Conservation (phyloP, 2,888 invertebrate genomes). For the Pemphredon lugubris region DNA sequence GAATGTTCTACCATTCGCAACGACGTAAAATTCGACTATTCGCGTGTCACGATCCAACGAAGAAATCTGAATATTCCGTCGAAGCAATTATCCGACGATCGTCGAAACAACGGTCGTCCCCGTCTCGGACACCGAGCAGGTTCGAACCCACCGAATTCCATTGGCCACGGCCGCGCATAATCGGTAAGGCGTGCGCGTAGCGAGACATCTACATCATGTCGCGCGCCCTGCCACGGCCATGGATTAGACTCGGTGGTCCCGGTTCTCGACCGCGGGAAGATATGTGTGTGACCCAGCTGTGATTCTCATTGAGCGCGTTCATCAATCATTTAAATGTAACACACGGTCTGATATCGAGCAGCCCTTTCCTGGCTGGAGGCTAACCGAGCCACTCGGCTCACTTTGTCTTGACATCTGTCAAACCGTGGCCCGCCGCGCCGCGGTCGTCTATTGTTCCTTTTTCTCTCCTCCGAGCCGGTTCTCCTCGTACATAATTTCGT, state of each 20-base stretch:
- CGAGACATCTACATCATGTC: constrained; percentile 50
- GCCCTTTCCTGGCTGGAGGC: constrained; percentile 61
- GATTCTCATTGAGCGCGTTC: constrained; percentile 77
- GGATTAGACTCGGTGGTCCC: constrained; percentile 65
- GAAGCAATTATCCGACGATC: too few relatives aligned
- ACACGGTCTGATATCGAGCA: constrained; percentile 65
- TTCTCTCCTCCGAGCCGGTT: constrained; percentile 36
- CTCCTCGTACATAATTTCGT: constrained; percentile 63
- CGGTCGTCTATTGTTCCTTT: constrained; percentile 57
- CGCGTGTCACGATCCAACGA: too few relatives aligned
- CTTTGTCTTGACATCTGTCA: constrained; percentile 79
- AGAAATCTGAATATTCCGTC: too few relatives aligned
- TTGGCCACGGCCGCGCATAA: constrained; percentile 19
- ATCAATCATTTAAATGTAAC: constrained; percentile 80
- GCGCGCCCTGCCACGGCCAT: constrained; percentile 30
- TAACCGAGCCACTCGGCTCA: constrained; percentile 60
- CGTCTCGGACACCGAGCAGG: neutral
- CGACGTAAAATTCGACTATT: too few relatives aligned
- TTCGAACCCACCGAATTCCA: neutral
- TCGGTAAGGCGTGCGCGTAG: constrained; percentile 32
- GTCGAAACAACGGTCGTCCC: too few relatives aligned
- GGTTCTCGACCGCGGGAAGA: constrained; percentile 59
- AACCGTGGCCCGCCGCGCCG: constrained; percentile 51
- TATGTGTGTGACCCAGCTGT: constrained; percentile 74
- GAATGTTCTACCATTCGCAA: too few relatives aligned